These are phyloP conservation scores for Bergia sp. DNA, from an alignment of 92 coral and sea anemone species.

Conservation along the genomic window DNA sequence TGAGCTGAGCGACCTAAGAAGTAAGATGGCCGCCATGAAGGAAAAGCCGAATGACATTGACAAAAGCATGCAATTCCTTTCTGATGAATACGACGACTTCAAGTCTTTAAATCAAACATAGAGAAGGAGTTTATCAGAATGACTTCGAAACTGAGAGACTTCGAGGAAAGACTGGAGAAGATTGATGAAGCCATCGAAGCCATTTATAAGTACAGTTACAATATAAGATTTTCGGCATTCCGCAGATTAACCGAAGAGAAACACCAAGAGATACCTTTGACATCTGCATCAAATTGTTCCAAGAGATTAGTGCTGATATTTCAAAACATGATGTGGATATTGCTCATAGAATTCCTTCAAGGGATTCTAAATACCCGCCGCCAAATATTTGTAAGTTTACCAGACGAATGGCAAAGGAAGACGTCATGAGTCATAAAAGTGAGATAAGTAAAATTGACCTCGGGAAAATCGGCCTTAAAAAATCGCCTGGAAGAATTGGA, in stretches of 20 bases:
- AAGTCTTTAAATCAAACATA: slow-evolving; percentile 30
- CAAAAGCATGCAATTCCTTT: slow-evolving; percentile 32
- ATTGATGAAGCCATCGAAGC: slow-evolving; percentile 47
- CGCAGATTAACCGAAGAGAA: slow-evolving; percentile 31
- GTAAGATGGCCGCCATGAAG: slow-evolving; percentile 48
- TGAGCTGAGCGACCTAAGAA: slow-evolving; percentile 24
- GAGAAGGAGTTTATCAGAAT: slow-evolving; percentile 32
- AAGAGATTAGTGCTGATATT: slow-evolving; percentile 21
- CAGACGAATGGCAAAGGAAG: slow-evolving; percentile 42
- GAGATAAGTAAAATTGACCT: slow-evolving; percentile 29
- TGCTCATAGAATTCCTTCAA: slow-evolving; percentile 29
- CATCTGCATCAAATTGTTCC: slow-evolving; percentile 30
- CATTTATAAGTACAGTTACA: slow-evolving; percentile 36
- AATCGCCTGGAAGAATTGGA: slow-evolving; percentile 22
- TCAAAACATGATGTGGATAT: slow-evolving; percentile 18
- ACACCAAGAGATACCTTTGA: slow-evolving; percentile 23
- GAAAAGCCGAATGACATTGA: slow-evolving; percentile 38
- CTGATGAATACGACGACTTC: slow-evolving; percentile 45
- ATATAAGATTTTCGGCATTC: slow-evolving; percentile 29
- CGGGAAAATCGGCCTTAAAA: slow-evolving; percentile 7
- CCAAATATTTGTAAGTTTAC: slow-evolving; percentile 45
- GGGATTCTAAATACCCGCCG: not conserved
- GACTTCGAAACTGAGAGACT: slow-evolving; percentile 26
- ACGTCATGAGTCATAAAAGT: slow-evolving; percentile 23
- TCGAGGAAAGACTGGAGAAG: slow-evolving; percentile 6